Base-by-base conservation (phyloP, 2,888 invertebrate species). In the Hofmannophila pseudospretella region DNA sequence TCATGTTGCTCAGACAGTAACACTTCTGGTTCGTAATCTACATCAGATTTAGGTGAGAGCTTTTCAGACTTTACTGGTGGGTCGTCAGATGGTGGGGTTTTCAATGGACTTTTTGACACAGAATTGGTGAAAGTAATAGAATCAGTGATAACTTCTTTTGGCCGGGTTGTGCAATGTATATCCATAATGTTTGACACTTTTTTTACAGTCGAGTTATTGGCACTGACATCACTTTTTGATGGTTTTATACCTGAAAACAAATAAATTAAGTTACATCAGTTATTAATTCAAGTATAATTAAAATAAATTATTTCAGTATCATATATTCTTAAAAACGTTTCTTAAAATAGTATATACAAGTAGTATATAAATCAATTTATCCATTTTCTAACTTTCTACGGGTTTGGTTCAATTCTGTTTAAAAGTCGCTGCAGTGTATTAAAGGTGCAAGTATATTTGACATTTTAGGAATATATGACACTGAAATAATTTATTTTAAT, bases 21-120 rank as follows among this genome's bases (percentile, higher is more conserved):
- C 8, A 88, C 68, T 56, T 88, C 88, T 11, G 88, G 88, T 47
- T 88, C 87, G 60, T 86, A 81, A 11, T 86, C 86, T 23, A 71
- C 49, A 40, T 88, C 87, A 8, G 80, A 74, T 59, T 84, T 80
- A 0, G 87, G 87, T 1, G 88, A 87, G 9, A 74, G 73, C 45
- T 75, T 78, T 51, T 87, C 88, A 13, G 78, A 67, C 57, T 88
- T 88, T 1, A 88, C 72, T 23, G 60, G 38, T 7, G 66, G 44
- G 9, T 85, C 85, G 3, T 84, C 82, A 30, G 63, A 44, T 7
- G 52, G n/a, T 10, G 48, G 36, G 11, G 52, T 53, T 58, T 79
- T 85, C 9, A 69, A 36, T 33, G 85, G 85, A 49, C 82, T 85
- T 51, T 76, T 80, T 8, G 72, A 64, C 8, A 64, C 42, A 10